These are phyloP conservation scores for Eufriesea mexicana DNA, from an alignment of 1,140 invertebrate genomes.

Conservation along the genomic window DNA sequence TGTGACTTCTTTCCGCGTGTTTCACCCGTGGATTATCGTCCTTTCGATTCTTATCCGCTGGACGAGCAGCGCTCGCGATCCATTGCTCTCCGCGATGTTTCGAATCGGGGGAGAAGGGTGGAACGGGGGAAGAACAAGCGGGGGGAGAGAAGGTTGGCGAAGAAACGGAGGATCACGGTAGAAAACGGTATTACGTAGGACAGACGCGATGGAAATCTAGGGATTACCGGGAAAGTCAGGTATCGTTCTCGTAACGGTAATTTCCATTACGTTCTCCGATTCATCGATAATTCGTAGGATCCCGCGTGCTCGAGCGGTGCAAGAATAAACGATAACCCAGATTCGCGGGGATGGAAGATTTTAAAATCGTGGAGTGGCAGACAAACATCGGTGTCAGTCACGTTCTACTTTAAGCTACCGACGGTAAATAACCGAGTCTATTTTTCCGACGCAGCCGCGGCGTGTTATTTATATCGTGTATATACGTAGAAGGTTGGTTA, in stretches of 20 bases:
- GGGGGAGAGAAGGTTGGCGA: neutral
- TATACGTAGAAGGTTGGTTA: neutral
- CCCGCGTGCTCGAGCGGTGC: too few species aligned
- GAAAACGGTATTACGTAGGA: slow-evolving; percentile 29
- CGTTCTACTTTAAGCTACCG: neutral
- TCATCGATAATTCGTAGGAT: too few species aligned
- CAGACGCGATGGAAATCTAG: slow-evolving; percentile 18
- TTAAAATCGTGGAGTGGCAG: neutral
- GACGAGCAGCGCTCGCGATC: neutral
- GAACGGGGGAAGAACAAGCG: neutral
- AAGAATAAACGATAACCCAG: too few species aligned
- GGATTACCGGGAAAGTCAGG: neutral
- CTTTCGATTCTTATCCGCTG: slow-evolving; percentile 22
- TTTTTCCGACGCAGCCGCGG: neutral
- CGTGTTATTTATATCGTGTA: neutral
- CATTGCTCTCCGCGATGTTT: neutral
- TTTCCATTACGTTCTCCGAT: too few species aligned
- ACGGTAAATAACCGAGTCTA: neutral
- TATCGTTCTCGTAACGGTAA: neutral
- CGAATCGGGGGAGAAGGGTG: slow-evolving; percentile 5
- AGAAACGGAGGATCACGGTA: neutral
- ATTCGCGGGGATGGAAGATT: too few species aligned
- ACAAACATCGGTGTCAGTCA: neutral
- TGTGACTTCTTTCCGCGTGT: slow-evolving; percentile 28
- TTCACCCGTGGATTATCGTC: slow-evolving; percentile 13